A percentile compares a stretch with the other conserved stretches of the same genome.
Conservation (phyloP, 1,140 invertebrate species). For the Scaptomyza montana region DNA sequence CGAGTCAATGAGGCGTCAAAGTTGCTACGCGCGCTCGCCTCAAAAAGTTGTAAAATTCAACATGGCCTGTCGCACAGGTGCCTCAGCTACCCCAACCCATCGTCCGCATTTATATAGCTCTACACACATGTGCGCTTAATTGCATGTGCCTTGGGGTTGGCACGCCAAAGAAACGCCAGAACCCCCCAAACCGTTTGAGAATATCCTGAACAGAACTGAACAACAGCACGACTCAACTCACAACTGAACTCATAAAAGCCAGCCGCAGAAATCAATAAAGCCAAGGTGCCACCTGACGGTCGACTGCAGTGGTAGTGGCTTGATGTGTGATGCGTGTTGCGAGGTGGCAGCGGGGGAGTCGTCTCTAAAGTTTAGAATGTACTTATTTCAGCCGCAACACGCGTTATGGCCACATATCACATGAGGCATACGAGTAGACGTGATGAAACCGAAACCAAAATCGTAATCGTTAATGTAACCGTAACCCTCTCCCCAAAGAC, state of each 20-base stretch:
- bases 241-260: slow-evolving; percentile 74
- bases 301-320: neutral
- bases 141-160: slow-evolving; percentile 74
- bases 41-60: slow-evolving; percentile 79
- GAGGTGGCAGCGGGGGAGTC: no score
- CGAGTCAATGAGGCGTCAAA: slow-evolving; percentile 81
- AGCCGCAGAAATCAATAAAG: slow-evolving; percentile 83
- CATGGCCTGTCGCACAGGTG: slow-evolving; percentile 71
- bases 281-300: slow-evolving; percentile 72
- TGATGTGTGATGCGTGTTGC: neutral
- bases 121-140: slow-evolving; percentile 82
- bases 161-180: slow-evolving; percentile 54
- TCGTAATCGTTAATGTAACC: slow-evolving; percentile 11
- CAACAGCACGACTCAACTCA: slow-evolving; percentile 15
- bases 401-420: slow-evolving; percentile 73
- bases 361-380: slow-evolving; percentile 71
- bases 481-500: neutral
- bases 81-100: slow-evolving; percentile 7
- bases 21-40: slow-evolving; percentile 61
- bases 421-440: slow-evolving; percentile 40
- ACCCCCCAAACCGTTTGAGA: slow-evolving; percentile 44
- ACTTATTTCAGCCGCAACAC: slow-evolving; percentile 65
- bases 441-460: slow-evolving; percentile 42
- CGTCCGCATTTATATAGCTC: neutral
- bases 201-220: slow-evolving; percentile 16